phyloP scores from a whole-genome alignment of 2,113 vertebrate genomes.

The Coregonus clupeaformis region DNA sequence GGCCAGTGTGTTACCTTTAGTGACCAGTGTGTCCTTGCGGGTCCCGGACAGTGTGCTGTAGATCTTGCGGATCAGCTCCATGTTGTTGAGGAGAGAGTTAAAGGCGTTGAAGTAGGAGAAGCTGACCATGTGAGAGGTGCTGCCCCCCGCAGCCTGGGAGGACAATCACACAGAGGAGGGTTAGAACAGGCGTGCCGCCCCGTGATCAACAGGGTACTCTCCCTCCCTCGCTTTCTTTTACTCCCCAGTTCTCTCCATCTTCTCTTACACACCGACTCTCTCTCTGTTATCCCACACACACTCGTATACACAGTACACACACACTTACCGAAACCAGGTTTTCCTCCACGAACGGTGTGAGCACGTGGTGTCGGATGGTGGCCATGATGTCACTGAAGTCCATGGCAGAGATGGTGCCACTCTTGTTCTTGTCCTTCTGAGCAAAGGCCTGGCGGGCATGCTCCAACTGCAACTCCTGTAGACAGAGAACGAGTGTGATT shows the following conservation, averaged over 20 bases:
- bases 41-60: constrained; percentile 93
- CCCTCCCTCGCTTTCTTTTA: too few species aligned
- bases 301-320: neutral
- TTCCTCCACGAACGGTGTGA: constrained; percentile 95
- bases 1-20: constrained; percentile 85
- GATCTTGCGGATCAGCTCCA: constrained; percentile 97
- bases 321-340: constrained; percentile 94
- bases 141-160: constrained; percentile 88
- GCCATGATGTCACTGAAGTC: constrained; percentile 97
- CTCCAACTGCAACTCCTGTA: constrained; percentile 91
- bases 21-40: constrained; percentile 89
- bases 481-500: constrained; percentile 37
- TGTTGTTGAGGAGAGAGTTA: constrained; percentile 97
- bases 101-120: constrained; percentile 99
- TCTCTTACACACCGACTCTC: too few species aligned
- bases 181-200: constrained; percentile 57
- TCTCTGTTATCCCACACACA: too few species aligned
- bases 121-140: constrained; percentile 94
- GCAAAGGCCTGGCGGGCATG: constrained; percentile 96
- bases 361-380: constrained; percentile 95
- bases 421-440: constrained; percentile 93
- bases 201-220: too few species aligned
- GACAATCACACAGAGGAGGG: constrained; percentile 5
- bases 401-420: constrained; percentile 87
- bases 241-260: too few species aligned